Evolutionary conservation across 2,888 invertebrate genomes (phyloP), one percentile per base, ranked within the genome.

Genomic region (Chrysina gloriosa): DNA sequence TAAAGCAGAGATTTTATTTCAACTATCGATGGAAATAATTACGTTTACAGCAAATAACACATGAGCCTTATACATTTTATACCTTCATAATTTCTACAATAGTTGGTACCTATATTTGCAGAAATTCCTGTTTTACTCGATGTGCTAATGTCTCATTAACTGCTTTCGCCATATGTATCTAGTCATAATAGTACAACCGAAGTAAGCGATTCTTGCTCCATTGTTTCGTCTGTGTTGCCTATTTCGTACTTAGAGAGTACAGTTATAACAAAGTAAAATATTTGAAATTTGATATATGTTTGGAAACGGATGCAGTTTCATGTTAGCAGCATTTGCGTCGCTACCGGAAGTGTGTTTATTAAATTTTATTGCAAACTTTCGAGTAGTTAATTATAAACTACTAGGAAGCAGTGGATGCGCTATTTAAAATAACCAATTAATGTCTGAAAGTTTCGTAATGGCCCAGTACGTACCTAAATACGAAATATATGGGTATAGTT

Each of bases 401-500:
- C 31, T 3, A 16, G 16, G 9, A n/a, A 31, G 19, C 31, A 45
- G 21, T 52, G 7, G 19, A 29, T 52, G 19, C 9, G 29, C 31
- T 52, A 34, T 52, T 52, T 52, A 52, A 52, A 52, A 52, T 52
- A 52, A 52, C 52, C 52, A 52, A 52, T 52, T 52, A 52, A 52
- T 52, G 52, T 31, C 52, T 31, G 19, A 52, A 52, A 52, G 52
- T 52, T 52, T 19, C 31, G 31, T 52, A 31, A 52, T 52, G 31
- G 16, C 16, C 14, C 21, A 21, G 9, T 45, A 14, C 36, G 45
- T 45, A 45, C 45, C 45, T 45, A 45, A 45, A 45, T 45, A 45
- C 45, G 45, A 45, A 45, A 45, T 45, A 45, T 45, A 45, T 45
- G 45, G 19, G 45, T 45, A 45, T 45, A 45, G 45, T 45, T 45